These are phyloP conservation scores for Oxyteleia sp. DNA, from an alignment of 2,888 invertebrate species.

Conservation along the genomic window DNA sequence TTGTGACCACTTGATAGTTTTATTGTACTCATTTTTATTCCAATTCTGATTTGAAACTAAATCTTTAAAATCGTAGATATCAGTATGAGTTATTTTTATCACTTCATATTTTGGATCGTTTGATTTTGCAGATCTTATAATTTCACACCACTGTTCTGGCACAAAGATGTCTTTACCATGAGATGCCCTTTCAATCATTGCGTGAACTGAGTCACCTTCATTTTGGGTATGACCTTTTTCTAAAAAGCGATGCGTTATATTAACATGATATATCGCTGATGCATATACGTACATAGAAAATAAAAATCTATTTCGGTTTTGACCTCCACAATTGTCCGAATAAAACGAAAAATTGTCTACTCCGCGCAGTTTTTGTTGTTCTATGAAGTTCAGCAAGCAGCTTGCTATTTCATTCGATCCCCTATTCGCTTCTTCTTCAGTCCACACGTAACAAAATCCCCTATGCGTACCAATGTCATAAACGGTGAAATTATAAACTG, in stretches of 20 bases:
- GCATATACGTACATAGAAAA: conserved; percentile 11
- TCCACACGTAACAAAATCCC: conserved; percentile 32
- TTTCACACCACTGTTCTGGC: conserved; percentile 44
- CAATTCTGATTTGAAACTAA: conserved; percentile 52
- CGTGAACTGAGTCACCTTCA: conserved; percentile 67
- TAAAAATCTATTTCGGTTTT: conserved; percentile 39
- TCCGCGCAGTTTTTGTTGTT: not conserved
- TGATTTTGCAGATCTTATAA: conserved; percentile 54
- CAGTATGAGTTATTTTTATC: conserved; percentile 35
- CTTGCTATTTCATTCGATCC: conserved; percentile 36
- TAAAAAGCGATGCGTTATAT: conserved; percentile 58
- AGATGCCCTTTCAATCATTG: conserved; percentile 24
- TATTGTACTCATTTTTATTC: conserved; percentile 27
- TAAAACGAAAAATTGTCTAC: conserved; percentile 32
- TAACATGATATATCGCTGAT: conserved; percentile 31
- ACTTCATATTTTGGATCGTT: conserved; percentile 42
- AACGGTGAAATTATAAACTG: no score
- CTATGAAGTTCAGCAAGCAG: conserved; percentile 2
- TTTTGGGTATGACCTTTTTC: conserved; percentile 72
- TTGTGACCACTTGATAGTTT: conserved; percentile 7
- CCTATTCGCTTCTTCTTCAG: conserved; percentile 17
- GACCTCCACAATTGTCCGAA: conserved; percentile 35
- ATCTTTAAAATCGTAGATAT: conserved; percentile 62
- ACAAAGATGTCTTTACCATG: not conserved
- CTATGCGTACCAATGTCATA: no score